Percentiles rank a stretch among this genome's conserved stretches.
These are phyloP conservation scores for Tenthredo notha DNA, from an alignment of 2,888 invertebrate species.

Conservation along the genomic window DNA sequence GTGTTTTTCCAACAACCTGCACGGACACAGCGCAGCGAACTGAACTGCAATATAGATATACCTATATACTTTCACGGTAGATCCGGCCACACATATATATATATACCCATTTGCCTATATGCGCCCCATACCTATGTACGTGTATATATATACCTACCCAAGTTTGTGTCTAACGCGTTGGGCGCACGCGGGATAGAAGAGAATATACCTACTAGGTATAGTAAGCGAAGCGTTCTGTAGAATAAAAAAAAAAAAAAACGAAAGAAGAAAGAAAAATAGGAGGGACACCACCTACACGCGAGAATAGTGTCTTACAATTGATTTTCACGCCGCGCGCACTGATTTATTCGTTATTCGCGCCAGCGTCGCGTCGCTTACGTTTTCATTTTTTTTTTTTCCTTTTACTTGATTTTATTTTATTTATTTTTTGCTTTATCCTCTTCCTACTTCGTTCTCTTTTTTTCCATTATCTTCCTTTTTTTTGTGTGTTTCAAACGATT, in stretches of 20 bases:
- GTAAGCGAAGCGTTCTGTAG: background rate
- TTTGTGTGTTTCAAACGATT: background rate
- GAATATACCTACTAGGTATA: background rate
- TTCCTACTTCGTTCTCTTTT: too few relatives aligned
- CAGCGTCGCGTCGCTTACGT: conserved; percentile 59
- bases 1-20: background rate
- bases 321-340: conserved; percentile 72
- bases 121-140: background rate
- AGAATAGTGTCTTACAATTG: conserved; percentile 72
- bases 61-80: background rate
- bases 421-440: background rate
- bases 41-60: background rate
- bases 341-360: conserved; percentile 71
- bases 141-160: conserved; percentile 50
- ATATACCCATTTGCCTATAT: background rate
- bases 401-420: background rate
- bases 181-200: background rate
- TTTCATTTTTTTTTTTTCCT: conserved; percentile 57
- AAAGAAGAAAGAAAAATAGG: conserved; percentile 37
- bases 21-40: background rate
- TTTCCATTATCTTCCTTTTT: background rate
- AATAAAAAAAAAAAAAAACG: conserved; percentile 22
- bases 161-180: background rate
- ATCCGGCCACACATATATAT: background rate
- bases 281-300: conserved; percentile 59